Base-by-base conservation (phyloP, 2,888 invertebrate species). In the Cheilosia soror region DNA sequence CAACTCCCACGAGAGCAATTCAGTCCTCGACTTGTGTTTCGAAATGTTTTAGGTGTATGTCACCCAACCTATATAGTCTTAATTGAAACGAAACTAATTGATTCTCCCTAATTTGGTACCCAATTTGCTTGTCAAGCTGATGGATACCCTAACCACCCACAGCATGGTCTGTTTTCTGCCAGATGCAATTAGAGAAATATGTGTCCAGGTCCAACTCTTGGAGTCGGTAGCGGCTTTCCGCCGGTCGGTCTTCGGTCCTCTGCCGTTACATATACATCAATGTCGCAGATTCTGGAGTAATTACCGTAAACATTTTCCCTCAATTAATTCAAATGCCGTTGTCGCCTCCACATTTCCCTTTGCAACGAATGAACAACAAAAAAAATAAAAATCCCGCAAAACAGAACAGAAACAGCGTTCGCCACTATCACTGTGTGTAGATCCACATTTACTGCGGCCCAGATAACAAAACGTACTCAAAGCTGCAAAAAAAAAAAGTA, bases 361-460 rank as follows among this genome's bases (percentile, higher is more conserved):
- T 37, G 11, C 9, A 37, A 37, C 47, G 37, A 68, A 44, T 11
- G 47, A 27, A 44, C 55, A 42, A 15, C 20, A 58, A 25, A 58
- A 29, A 5, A 37, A 25, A 58, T 25, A 65, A 60, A 63, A 72
- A 47, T 72, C 55, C 71, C 73, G 51, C 73, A 84, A 73, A 72
- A 78, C 78, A 63, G 33, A 37, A 79, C 63, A 47, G 65, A 75
- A 58, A 63, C 75, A 75, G 49, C 65, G 58, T 51, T 68, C 69
- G 47, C 60, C 62, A 47, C 42, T 63, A 51, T 58, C 63, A 31
- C 44, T 40, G 55, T 47, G 51, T 66, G 37, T 31, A 40, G 69
- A 79, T 79, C 75, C 69, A 79, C 84, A 79, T 84, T 79, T 73
- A 71, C 69, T 65, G 75, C 69, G 84, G 84, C 79, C 69, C 84